Conservation (phyloP, 2,113 vertebrate species). For the Chiloscyllium plagiosum region DNA sequence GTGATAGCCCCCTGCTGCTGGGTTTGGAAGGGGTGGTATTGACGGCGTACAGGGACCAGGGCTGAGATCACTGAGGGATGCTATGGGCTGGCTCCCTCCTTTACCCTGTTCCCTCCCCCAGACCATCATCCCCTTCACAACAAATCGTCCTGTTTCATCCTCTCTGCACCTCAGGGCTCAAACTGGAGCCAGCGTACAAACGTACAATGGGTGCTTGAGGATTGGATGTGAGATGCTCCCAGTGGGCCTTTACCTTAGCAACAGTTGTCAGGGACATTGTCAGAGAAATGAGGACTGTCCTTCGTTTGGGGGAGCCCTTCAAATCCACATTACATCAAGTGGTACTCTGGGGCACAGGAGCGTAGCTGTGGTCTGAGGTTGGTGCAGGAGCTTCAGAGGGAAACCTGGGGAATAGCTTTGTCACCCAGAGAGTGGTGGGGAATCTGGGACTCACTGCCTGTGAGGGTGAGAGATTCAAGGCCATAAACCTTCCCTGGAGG, state of each 20-base stretch:
- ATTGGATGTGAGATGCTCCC: not conserved
- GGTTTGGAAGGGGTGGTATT: not conserved
- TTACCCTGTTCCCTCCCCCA: no score
- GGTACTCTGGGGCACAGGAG: not conserved
- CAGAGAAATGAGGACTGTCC: no score
- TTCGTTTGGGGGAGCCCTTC: no score
- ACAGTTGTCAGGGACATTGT: not conserved
- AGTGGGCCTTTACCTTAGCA: not conserved
- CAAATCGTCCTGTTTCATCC: no score
- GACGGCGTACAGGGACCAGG: not conserved
- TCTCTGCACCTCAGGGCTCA: not conserved
- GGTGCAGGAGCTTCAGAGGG: not conserved
- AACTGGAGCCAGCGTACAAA: not conserved
- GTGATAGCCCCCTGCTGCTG: not conserved
- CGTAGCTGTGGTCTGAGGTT: not conserved
- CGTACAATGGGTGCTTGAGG: not conserved
- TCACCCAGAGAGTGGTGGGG: no score
- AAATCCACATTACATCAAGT: no score
- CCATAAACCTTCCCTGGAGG: no score
- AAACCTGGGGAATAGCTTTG: no score
- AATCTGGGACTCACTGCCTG: no score
- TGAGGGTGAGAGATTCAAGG: no score
- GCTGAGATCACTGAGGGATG: not conserved
- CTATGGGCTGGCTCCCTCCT: not conserved
- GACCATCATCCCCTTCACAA: no score